Percentiles rank a stretch among this genome's conserved stretches.
phyloP scores from a whole-genome alignment of 2,888 invertebrate species.

The Iphiclides podalirius region DNA sequence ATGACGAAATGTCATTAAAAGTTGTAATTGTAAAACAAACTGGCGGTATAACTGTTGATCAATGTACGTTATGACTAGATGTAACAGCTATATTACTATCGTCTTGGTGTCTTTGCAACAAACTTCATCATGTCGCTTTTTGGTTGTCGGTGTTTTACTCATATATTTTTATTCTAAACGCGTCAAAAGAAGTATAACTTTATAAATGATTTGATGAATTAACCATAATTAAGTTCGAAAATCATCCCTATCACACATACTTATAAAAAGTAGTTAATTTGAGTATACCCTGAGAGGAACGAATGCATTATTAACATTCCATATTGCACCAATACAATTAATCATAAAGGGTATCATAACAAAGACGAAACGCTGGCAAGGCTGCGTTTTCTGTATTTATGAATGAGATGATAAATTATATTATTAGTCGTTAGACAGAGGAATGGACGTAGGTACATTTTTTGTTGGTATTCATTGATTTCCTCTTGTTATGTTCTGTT shows the following conservation, averaged over 20 bases:
- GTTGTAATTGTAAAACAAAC: slow-evolving; percentile 3
- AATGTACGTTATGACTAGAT: no score
- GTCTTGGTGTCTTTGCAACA: no score
- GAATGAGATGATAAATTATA: slow-evolving; percentile 42
- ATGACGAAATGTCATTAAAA: neutral
- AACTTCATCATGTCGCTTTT: no score
- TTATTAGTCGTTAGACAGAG: slow-evolving; percentile 30
- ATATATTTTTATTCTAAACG: no score
- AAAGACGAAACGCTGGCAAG: slow-evolving; percentile 16
- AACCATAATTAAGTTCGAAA: no score
- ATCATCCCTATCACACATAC: no score
- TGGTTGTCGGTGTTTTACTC: neutral
- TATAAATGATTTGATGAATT: no score
- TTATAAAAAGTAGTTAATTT: no score
- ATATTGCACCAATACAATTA: slow-evolving; percentile 1
- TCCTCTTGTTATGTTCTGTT: slow-evolving; percentile 38
- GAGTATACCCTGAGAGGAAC: neutral
- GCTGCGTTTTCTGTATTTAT: slow-evolving; percentile 22
- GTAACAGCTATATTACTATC: no score
- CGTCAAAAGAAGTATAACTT: no score
- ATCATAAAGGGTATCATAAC: slow-evolving; percentile 5
- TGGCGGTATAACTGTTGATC: no score
- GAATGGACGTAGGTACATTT: slow-evolving; percentile 38
- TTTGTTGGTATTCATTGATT: slow-evolving; percentile 41
- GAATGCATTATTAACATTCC: neutral